A percentile compares a stretch with the other conserved stretches of the same genome.
Conservation (phyloP, 1,140 invertebrate species). For the Phenacoccus solenopsis region DNA sequence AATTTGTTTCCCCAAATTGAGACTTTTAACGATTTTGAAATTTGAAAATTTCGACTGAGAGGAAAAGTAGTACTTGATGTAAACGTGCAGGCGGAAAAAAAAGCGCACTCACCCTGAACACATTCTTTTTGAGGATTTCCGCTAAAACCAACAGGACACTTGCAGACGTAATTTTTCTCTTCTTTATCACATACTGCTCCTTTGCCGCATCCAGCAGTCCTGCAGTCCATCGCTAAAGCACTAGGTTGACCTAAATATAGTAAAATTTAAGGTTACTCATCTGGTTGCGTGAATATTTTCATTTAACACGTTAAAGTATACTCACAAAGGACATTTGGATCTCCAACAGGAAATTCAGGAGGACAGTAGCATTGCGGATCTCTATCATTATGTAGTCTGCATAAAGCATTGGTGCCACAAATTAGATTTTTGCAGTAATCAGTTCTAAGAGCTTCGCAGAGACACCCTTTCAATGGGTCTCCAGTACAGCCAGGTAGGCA, state of each 20-base stretch:
- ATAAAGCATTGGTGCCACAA: constrained; percentile 72
- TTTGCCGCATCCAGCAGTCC: constrained; percentile 65
- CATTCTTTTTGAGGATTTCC: constrained; percentile 61
- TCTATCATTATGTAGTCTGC: constrained; percentile 47
- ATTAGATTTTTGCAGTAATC: constrained; percentile 54
- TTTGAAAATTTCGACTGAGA: too few species aligned
- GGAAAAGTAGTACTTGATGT: too few species aligned
- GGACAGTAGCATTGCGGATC: constrained; percentile 73
- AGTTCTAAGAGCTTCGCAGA: constrained; percentile 44
- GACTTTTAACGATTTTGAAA: too few species aligned
- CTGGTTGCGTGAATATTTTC: too few species aligned
- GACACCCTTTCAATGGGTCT: constrained; percentile 62
- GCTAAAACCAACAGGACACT: constrained; percentile 58
- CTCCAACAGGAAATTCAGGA: constrained; percentile 60
- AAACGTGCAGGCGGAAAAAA: background rate
- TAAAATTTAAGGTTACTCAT: background rate
- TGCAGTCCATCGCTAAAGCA: constrained; percentile 55
- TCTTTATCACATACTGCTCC: constrained; percentile 60
- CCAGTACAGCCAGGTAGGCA: constrained; percentile 67
- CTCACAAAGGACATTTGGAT: constrained; percentile 74
- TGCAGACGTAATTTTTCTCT: constrained; percentile 57
- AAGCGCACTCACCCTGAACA: constrained; percentile 56
- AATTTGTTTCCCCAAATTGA: too few species aligned
- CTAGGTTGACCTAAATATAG: constrained; percentile 43
- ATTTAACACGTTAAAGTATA: constrained; percentile 21